Conservation (phyloP, 1,140 invertebrate genomes). For the Neodiprion lecontei region DNA sequence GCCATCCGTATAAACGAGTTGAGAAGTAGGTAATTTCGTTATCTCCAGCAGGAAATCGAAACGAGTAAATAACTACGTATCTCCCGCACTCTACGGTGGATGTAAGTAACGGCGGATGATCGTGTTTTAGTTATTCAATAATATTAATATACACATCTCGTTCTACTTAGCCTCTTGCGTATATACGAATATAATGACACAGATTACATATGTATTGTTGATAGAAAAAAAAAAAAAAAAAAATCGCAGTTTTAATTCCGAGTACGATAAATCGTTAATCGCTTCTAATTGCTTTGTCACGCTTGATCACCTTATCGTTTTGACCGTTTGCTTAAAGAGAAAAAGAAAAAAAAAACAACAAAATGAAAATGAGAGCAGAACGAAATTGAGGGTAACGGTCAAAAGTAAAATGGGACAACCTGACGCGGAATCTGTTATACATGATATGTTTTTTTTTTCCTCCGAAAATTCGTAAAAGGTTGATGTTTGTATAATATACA, state of each 20-base stretch:
- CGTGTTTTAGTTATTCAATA: not conserved
- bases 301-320: not conserved
- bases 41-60: conserved; percentile 4
- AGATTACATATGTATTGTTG: too few species aligned
- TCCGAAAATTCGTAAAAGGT: too few species aligned
- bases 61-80: not conserved
- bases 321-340: not conserved
- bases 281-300: not conserved
- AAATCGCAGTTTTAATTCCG: too few species aligned
- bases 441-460: too few species aligned
- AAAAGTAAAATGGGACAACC: not conserved
- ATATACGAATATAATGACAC: too few species aligned
- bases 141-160: not conserved
- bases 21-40: not conserved
- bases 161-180: not conserved
- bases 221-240: too few species aligned
- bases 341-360: too few species aligned
- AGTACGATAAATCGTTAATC: not conserved
- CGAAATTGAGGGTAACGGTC: not conserved
- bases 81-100: not conserved
- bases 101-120: not conserved
- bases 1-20: not conserved
- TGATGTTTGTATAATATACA: too few species aligned
- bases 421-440: not conserved
- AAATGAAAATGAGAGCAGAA: not conserved